Evolutionary conservation across 1,140 invertebrate genomes (phyloP).

Genomic region (Pseudomyrmex sp.): DNA sequence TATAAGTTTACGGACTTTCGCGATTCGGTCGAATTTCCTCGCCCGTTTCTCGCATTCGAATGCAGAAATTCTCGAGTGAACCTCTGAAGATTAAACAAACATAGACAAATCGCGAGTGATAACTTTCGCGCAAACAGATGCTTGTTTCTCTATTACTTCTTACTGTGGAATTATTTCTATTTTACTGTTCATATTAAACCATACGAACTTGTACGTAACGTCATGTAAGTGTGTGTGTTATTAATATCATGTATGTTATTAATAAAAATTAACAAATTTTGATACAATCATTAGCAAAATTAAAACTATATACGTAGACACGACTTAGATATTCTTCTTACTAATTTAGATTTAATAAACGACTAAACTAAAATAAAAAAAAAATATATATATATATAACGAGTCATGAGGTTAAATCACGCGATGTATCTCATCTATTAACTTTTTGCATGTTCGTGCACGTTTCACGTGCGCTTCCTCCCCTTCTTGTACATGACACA

Average conservation of each 20-base stretch:
- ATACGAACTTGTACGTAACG: too few relatives aligned
- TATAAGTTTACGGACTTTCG: constrained; percentile 35
- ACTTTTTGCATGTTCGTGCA: not conserved
- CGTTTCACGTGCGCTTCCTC: not conserved
- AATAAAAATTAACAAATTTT: too few relatives aligned
- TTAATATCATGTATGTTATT: too few relatives aligned
- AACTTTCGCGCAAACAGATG: constrained; percentile 33
- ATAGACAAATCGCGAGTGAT: not conserved
- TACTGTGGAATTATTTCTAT: not conserved
- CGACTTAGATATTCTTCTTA: too few relatives aligned
- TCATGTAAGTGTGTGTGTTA: too few relatives aligned
- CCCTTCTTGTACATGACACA: not conserved
- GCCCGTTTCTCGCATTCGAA: constrained; percentile 8
- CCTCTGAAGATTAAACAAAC: not conserved
- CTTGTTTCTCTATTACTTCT: not conserved
- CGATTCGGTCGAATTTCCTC: constrained; percentile 26
- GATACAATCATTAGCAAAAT: too few relatives aligned
- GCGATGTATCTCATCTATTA: not conserved
- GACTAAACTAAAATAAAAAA: too few relatives aligned
- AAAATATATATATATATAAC: too few relatives aligned
- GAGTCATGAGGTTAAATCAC: not conserved
- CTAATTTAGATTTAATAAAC: too few relatives aligned
- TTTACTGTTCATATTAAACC: too few relatives aligned
- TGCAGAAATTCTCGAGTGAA: constrained; percentile 30
- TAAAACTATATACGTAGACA: too few relatives aligned